These are phyloP conservation scores for Octomys mimax DNA, from an alignment of 2,797 vertebrate genomes.

Conservation along the genomic window DNA sequence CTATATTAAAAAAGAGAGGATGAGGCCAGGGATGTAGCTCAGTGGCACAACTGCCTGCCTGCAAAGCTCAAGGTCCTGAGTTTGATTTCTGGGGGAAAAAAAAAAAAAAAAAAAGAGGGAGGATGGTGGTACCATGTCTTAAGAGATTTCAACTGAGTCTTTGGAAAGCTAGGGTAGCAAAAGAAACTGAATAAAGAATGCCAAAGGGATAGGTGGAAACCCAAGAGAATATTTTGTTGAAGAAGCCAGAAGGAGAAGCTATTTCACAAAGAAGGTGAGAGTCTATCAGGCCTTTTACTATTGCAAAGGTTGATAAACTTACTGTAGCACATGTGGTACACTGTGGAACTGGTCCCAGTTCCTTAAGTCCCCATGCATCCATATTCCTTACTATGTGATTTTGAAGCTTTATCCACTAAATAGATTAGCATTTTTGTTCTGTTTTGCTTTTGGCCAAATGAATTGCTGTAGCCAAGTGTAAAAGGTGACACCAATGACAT, in stretches of 20 bases:
- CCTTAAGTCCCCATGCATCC: neutral
- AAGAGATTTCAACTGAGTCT: neutral
- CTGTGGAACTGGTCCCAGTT: neutral
- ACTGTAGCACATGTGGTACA: neutral
- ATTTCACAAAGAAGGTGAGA: neutral
- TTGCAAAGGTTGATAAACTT: neutral
- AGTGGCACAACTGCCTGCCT: too few species aligned
- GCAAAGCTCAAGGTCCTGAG: too few species aligned
- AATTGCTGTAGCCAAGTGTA: neutral
- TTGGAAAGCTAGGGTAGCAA: neutral
- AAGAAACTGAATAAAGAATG: neutral
- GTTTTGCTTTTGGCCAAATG: constrained; percentile 8
- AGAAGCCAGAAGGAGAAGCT: neutral
- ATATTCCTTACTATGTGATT: neutral
- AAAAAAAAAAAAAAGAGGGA: too few species aligned
- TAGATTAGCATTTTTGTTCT: neutral
- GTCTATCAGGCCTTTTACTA: neutral
- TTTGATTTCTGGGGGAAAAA: too few species aligned
- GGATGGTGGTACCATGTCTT: neutral
- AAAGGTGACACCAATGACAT: neutral
- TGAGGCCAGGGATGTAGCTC: too few species aligned
- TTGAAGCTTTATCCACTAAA: neutral
- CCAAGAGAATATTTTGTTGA: neutral
- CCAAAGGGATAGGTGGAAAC: neutral
- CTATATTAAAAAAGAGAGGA: too few species aligned